Base-by-base conservation (phyloP, 92 coral and sea anemone species). In the Phenganax subtilis region DNA sequence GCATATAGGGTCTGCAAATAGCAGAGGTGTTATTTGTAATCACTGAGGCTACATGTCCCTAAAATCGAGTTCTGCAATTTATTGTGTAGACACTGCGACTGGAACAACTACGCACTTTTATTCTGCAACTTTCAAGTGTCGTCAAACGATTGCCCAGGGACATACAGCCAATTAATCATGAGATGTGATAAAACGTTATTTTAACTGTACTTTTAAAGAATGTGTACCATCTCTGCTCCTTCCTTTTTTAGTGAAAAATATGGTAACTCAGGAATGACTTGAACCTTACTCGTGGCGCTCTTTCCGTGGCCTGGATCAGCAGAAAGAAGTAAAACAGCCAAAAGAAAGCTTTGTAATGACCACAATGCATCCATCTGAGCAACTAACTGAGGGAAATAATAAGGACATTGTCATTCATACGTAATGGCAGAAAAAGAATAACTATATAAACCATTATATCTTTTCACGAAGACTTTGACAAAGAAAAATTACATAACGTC, bases 321-420 rank as follows among this genome's bases (percentile, higher is more conserved):
- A 51, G 25, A 47, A 63, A 79, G 25, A 10, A 79, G 51, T 44
- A 65, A 52, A 65, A 53, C 29, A 29, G 53, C 73, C 62, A 79
- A 64, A 12, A 79, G 51, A 6, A 0, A 51, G 74, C 55, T 31
- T 44, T n/a, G 55, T 52, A 57, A 76, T 76, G 81, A 69, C 81
- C 28, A 59, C 2, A 51, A 57, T 31, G 53, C 20, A 76, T 70
- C 55, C 81, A 76, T 76, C 14, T 1, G 30, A 9, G 61, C 61
- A 27, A 27, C 60, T 55, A 55, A 8, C n/a, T 31, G 57, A 76
- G 3, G 55, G 15, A 20, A 76, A 57, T 10, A 54, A 74, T 8
- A 25, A 29, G 28, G 51, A 11, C 47, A 59, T 59, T 59, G 25
- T 12, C 25, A 59, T 65, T 28, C 71, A 27, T 37, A 51, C 8